A percentile compares a stretch with the other conserved stretches of the same genome.
phyloP scores from a whole-genome alignment of 2,888 invertebrate species.

The Lepidocyrtoides sp. region DNA sequence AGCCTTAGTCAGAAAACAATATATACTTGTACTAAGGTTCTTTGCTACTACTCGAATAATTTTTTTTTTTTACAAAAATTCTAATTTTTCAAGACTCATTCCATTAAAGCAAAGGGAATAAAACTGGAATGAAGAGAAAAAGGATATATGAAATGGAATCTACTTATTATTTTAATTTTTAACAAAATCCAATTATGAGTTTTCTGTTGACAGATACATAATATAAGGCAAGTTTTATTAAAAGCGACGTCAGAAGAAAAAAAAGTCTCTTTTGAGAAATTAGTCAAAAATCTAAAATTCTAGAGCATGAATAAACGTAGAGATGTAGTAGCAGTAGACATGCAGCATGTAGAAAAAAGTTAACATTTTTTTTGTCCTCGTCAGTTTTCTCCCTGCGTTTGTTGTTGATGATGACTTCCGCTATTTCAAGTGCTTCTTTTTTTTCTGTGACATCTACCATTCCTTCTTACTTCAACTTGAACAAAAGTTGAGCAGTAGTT shows the following conservation, averaged over 20 bases:
- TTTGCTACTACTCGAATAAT: no score
- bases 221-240: background rate
- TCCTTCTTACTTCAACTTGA: background rate
- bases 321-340: no score
- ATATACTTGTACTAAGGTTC: no score
- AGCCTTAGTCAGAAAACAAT: no score
- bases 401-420: slow-evolving; percentile 24
- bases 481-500: background rate
- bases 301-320: no score
- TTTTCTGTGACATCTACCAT: slow-evolving; percentile 34
- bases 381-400: background rate
- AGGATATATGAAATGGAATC: background rate
- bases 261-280: slow-evolving; percentile 6
- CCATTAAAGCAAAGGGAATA: background rate
- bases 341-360: background rate
- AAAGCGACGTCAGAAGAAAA: background rate
- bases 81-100: background rate
- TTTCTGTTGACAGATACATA: slow-evolving; percentile 40
- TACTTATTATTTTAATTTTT: background rate
- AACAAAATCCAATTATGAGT: slow-evolving; percentile 13
- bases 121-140: background rate
- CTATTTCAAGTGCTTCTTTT: slow-evolving; percentile 5
- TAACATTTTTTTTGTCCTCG: background rate
- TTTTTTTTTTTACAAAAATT: no score
- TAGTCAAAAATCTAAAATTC: background rate